Percentiles rank a stretch among this genome's conserved stretches.
These are phyloP conservation scores for Poecilus cupreus DNA, from an alignment of 2,888 invertebrate species.

Conservation along the genomic window DNA sequence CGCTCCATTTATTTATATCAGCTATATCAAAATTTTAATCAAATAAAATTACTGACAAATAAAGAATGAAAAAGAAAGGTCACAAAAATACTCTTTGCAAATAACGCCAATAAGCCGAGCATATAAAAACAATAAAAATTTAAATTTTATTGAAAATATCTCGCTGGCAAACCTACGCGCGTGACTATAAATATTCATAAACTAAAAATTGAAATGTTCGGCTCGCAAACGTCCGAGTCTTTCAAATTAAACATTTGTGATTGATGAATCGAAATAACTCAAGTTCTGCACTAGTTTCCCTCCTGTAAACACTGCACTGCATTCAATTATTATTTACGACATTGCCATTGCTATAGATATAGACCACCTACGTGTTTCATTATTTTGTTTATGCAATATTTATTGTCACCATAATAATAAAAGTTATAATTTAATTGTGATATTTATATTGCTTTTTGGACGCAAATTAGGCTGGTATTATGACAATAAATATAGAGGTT, in stretches of 20 bases:
- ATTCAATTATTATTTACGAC: slow-evolving; percentile 38
- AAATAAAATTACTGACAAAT: slow-evolving; percentile 24
- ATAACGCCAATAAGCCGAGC: slow-evolving; percentile 10
- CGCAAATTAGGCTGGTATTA: no score
- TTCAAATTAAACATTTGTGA: slow-evolving; percentile 54
- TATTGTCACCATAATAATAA: neutral
- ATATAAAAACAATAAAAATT: slow-evolving; percentile 37
- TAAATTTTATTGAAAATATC: slow-evolving; percentile 47
- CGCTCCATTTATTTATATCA: slow-evolving; percentile 5
- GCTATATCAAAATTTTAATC: neutral
- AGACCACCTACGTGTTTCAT: slow-evolving; percentile 4
- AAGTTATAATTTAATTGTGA: neutral
- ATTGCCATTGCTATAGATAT: slow-evolving; percentile 13
- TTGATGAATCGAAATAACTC: slow-evolving; percentile 51
- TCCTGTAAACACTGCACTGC: slow-evolving; percentile 38
- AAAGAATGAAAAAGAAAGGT: slow-evolving; percentile 36
- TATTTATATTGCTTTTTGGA: no score
- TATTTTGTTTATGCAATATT: neutral
- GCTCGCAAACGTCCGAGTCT: slow-evolving; percentile 37
- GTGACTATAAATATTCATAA: slow-evolving; percentile 48
- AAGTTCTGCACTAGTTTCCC: slow-evolving; percentile 43
- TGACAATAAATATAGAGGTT: no score
- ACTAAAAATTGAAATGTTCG: slow-evolving; percentile 46
- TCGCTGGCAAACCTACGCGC: slow-evolving; percentile 7
- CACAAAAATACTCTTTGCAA: slow-evolving; percentile 7